phyloP scores from a whole-genome alignment of 2,113 vertebrate species.

The Cervus canadensis region DNA sequence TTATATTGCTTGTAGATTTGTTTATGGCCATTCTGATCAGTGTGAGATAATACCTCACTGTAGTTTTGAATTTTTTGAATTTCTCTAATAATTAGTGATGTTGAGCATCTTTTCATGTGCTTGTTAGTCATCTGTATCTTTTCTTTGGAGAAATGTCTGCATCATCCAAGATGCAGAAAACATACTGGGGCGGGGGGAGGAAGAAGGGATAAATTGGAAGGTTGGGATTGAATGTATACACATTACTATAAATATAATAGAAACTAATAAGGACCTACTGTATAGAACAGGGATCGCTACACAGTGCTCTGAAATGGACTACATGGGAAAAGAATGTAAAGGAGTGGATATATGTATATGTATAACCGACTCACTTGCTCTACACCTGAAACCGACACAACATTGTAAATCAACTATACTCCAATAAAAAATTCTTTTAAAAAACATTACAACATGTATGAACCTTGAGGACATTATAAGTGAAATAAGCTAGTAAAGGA shows the following conservation, averaged over 20 bases:
- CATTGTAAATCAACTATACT: background rate
- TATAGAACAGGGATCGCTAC: background rate
- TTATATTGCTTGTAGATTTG: background rate
- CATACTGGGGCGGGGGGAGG: background rate
- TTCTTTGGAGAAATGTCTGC: background rate
- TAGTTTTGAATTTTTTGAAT: background rate
- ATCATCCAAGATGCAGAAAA: background rate
- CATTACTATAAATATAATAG: background rate
- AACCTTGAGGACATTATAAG: background rate
- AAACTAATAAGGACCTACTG: background rate
- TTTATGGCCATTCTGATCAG: background rate
- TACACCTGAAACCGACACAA: background rate
- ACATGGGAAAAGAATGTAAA: background rate
- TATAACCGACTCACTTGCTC: background rate
- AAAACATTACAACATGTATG: background rate
- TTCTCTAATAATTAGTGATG: background rate
- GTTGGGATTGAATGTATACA: background rate
- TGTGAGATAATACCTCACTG: background rate
- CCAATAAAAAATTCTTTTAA: background rate
- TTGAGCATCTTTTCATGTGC: background rate
- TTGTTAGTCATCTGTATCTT: background rate
- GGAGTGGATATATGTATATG: background rate
- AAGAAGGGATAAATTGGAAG: background rate
- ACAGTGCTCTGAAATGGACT: background rate
- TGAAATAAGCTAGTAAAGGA: background rate